Base-by-base conservation (phyloP, 2,888 invertebrate species). In the Chrysolina oricalcia region DNA sequence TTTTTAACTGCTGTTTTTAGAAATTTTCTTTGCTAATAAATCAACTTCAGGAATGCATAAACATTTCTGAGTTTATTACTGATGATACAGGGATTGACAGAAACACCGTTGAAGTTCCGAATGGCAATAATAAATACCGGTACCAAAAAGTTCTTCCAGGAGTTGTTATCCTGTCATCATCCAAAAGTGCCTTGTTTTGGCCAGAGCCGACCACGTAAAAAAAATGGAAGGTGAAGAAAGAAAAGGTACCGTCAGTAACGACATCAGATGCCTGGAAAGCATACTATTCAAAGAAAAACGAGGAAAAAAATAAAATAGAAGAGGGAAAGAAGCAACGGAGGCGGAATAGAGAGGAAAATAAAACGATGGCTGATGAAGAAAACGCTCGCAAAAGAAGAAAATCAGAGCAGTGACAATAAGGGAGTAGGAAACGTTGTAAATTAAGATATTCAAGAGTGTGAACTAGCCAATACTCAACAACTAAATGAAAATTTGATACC, bases 311-410 rank as follows among this genome's bases (percentile, higher is more conserved):
- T 6, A 62, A 62, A 62, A 62, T 23, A 62, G 62, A 27, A 23
- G n/a, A 62, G 21, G 23, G 23, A 62, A 62, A 62, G 23, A 27
- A 19, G 27, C 23, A 62, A 17, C 62, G 27, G 11, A 62, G 23
- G 4, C 62, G 27, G 27, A 62, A 62, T 6, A 62, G 62, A n/a
- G 62, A 62, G n/a, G 56, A 62, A 62, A 62, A 62, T 3, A 62
- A 13, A 27, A 62, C 62, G n/a, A 62, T 62, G 17, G 62, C 62
- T 62, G 35, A 62, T n/a, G n/a, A n/a, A 62, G 62, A 62, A 62
- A 62, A 19, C 17, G 23, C 62, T 13, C 13, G 5, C 62, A 62
- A 62, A 23, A 62, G 62, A 62, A 62, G 46, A 46, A 46, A 46
- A 46, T 46, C 10, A 46, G 13, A 46, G 13, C 46, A 15, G 13